Base-by-base conservation (phyloP, 2,113 vertebrate species). In the Podilymbus podiceps region DNA sequence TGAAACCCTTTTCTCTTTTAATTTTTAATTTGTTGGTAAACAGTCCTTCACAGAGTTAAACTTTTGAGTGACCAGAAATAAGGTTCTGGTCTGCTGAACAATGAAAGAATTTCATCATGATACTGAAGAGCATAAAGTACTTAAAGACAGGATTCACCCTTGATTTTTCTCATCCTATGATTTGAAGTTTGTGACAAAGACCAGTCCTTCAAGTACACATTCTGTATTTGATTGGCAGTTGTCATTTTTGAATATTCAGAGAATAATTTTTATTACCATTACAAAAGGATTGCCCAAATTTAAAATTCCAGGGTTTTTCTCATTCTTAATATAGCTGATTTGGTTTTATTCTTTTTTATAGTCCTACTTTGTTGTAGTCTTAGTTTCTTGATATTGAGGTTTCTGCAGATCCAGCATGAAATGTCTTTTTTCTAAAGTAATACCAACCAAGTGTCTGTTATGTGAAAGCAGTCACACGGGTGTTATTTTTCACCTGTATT, bases 161-260 rank as follows among this genome's bases (percentile, higher is more conserved):
- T 40, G 12, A 40, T 33, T 20, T 62, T 68, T 93, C 83, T 72
- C 2, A 5, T 84, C 9, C 5, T 73, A 63, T 47, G 11, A 58
- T 78, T 22, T 64, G 33, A 88, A 83, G 35, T 69, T 35, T 66
- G 8, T 69, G 33, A 53, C 22, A 66, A 89, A 83, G 5, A 14
- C 9, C 18, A 40, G 22, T 59, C 15, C 28, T 76, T 79, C 52
- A 63, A 79, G 11, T 42, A 75, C 7, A 40, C 0, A 0, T 30
- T 53, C 13, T 53, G 5, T 49, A 38, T 80, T 89, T 86, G 40
- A 31, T 11, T 58, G 20, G 22, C 6, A 50, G 31, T 46, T 78
- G 25, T 24, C 16, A 66, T 58, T 95, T 95, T 75, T 64, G 4
- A 84, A 76, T 77, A 12, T 13, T 64, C 33, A 79, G 59, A 59